A percentile compares a stretch with the other conserved stretches of the same genome.
Evolutionary conservation across 2,888 invertebrate species (phyloP).

Genomic region (Agrotis clavis): DNA sequence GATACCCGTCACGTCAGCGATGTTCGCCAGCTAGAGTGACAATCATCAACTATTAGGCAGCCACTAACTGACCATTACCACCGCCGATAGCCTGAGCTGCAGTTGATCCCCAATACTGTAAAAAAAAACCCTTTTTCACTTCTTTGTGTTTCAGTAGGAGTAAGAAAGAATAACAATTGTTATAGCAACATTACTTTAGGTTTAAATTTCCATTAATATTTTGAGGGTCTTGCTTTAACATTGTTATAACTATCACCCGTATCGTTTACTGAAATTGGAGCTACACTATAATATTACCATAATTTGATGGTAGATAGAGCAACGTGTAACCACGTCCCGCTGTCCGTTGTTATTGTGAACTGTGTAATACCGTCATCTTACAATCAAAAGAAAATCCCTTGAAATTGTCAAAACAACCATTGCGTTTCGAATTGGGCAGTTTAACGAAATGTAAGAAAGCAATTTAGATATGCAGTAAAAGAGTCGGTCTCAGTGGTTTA

Average conservation of each 20-base stretch:
- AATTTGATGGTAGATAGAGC: conserved; percentile 74
- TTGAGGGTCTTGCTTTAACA: conserved; percentile 53
- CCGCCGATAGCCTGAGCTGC: neutral
- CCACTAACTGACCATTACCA: neutral
- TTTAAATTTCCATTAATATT: conserved; percentile 36
- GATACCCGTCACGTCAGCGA: no score
- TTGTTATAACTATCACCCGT: conserved; percentile 66
- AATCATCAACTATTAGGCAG: no score
- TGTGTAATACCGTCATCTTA: conserved; percentile 70
- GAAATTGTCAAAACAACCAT: conserved; percentile 70
- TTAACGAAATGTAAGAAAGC: conserved; percentile 45
- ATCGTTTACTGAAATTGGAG: conserved; percentile 80
- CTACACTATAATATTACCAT: conserved; percentile 83
- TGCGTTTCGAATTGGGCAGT: conserved; percentile 64
- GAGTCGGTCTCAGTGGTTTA: neutral
- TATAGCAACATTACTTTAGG: conserved; percentile 9
- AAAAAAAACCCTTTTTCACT: neutral
- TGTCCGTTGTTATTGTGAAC: conserved; percentile 71
- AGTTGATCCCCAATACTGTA: neutral
- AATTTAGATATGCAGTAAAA: conserved; percentile 21
- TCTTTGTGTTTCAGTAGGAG: neutral
- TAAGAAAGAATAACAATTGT: conserved; percentile 9
- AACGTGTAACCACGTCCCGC: conserved; percentile 69
- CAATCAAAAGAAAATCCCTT: conserved; percentile 70
- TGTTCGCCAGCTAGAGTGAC: no score